These are phyloP conservation scores for Himalopsyche tibetana DNA, from an alignment of 2,888 invertebrate genomes.

Conservation along the genomic window DNA sequence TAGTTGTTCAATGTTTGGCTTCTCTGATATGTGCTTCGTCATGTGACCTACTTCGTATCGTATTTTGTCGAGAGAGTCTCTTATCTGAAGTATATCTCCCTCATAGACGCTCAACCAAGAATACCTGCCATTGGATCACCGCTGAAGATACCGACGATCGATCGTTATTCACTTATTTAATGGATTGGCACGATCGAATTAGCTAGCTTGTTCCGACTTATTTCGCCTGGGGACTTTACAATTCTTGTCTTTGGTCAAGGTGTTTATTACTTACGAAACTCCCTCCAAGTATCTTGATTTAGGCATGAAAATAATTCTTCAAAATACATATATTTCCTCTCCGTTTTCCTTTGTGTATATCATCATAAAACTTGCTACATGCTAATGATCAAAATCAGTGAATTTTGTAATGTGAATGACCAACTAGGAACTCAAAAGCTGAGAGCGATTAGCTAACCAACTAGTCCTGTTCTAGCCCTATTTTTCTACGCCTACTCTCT, in stretches of 20 bases:
- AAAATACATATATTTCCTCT: neutral
- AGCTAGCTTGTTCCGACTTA: neutral
- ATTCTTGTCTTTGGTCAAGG: too few species aligned
- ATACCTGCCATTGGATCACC: conserved; percentile 19
- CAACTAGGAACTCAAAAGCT: too few species aligned
- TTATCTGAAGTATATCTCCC: conserved; percentile 41
- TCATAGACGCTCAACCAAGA: neutral
- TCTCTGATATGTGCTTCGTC: conserved; percentile 12
- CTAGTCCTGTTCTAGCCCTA: too few species aligned
- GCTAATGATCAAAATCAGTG: too few species aligned
- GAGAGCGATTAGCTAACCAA: too few species aligned
- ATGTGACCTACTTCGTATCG: conserved; percentile 19
- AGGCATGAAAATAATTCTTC: neutral
- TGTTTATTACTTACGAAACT: too few species aligned
- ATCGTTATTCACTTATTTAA: conserved; percentile 37
- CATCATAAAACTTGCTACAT: too few species aligned
- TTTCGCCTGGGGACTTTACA: neutral
- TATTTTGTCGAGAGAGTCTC: neutral
- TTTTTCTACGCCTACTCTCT: too few species aligned
- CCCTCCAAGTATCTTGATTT: too few species aligned
- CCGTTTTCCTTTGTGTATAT: neutral
- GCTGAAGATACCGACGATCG: conserved; percentile 28
- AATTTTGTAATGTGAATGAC: too few species aligned
- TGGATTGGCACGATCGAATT: conserved; percentile 35
- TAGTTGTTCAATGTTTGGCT: neutral